Evolutionary conservation across 2,888 invertebrate genomes (phyloP).

Genomic region (Ennomos quercinarius): DNA sequence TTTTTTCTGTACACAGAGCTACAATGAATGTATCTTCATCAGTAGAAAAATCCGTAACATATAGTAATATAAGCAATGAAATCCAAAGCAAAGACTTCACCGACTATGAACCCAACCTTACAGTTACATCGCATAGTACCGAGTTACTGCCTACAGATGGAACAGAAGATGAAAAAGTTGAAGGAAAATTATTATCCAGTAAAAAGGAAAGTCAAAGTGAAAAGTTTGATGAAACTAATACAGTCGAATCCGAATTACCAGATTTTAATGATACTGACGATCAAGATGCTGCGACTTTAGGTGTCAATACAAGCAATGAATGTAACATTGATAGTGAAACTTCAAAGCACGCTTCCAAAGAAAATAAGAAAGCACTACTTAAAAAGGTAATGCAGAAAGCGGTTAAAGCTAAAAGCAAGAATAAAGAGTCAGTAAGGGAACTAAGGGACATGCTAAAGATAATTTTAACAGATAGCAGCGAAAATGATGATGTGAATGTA

Average conservation of each 20-base stretch:
- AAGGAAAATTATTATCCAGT: slow-evolving; percentile 22
- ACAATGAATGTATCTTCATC: slow-evolving; percentile 57
- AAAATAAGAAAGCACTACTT: slow-evolving; percentile 60
- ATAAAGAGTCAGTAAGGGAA: slow-evolving; percentile 52
- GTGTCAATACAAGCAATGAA: slow-evolving; percentile 40
- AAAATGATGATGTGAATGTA: slow-evolving; percentile 47
- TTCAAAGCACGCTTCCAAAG: slow-evolving; percentile 45
- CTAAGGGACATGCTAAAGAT: slow-evolving; percentile 58
- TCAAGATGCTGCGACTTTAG: slow-evolving; percentile 35
- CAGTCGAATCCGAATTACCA: slow-evolving; percentile 31
- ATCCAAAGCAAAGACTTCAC: slow-evolving; percentile 27
- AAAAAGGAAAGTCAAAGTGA: slow-evolving; percentile 31
- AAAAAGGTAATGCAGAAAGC: slow-evolving; percentile 61
- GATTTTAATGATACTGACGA: slow-evolving; percentile 36
- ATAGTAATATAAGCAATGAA: slow-evolving; percentile 29
- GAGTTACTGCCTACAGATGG: slow-evolving; percentile 30
- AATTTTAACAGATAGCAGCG: slow-evolving; percentile 63
- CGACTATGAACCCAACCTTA: slow-evolving; percentile 29
- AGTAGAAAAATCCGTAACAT: slow-evolving; percentile 41
- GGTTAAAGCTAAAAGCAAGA: slow-evolving; percentile 47
- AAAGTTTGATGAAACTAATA: slow-evolving; percentile 27
- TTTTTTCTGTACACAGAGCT: slow-evolving; percentile 58
- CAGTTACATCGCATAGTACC: slow-evolving; percentile 35
- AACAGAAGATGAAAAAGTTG: slow-evolving; percentile 28
- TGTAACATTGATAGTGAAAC: slow-evolving; percentile 31